phyloP scores from a whole-genome alignment of 2,113 vertebrate species.

The Martes martes region DNA sequence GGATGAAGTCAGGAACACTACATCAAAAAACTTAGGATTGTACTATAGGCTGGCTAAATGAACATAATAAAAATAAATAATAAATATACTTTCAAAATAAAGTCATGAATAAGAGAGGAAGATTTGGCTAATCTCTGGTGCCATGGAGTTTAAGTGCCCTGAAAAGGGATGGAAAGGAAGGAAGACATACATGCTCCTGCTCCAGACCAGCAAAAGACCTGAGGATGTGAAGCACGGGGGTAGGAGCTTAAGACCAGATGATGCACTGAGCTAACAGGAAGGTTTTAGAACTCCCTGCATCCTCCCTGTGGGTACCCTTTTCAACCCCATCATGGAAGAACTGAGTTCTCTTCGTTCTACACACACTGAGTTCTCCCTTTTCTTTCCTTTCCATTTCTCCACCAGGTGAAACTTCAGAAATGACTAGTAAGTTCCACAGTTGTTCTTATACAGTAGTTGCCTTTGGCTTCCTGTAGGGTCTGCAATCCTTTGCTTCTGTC shows the following conservation, averaged over 20 bases:
- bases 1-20: not conserved
- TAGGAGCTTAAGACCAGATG: not conserved
- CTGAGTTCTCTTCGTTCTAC: not conserved
- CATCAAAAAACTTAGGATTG: not conserved
- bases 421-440: slow-evolving; percentile 38
- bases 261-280: not conserved
- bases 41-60: not conserved
- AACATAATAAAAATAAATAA: not conserved
- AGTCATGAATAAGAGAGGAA: not conserved
- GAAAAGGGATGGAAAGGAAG: not conserved
- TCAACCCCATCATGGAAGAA: not conserved
- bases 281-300: not conserved
- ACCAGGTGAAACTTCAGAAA: slow-evolving; percentile 33
- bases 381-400: not conserved
- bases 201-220: not conserved
- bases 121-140: not conserved
- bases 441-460: not conserved
- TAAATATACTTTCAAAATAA: not conserved
- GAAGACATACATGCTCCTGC: not conserved
- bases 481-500: not conserved
- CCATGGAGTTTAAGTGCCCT: not conserved
- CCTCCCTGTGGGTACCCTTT: not conserved
- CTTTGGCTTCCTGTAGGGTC: not conserved
- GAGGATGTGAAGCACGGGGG: not conserved
- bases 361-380: not conserved